Evolutionary conservation across 2,888 invertebrate species (phyloP).

Genomic region (Acrocera orbiculus): DNA sequence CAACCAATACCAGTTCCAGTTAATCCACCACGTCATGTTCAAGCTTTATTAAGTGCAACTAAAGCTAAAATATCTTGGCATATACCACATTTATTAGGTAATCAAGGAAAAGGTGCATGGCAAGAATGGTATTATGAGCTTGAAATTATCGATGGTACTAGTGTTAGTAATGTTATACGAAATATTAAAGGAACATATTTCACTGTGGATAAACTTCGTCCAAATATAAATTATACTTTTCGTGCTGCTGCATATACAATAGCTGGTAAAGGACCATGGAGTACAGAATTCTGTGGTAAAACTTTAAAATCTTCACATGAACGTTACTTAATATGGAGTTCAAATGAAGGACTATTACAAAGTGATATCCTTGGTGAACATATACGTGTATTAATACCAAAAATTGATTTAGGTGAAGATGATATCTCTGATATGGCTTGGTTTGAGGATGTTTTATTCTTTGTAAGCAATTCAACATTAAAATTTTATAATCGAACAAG

Average conservation of each 20-base stretch:
- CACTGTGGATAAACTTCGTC: slow-evolving; percentile 49
- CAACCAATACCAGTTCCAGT: slow-evolving; percentile 67
- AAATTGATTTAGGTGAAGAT: slow-evolving; percentile 38
- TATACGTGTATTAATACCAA: slow-evolving; percentile 48
- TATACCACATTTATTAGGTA: slow-evolving; percentile 54
- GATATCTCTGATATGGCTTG: slow-evolving; percentile 57
- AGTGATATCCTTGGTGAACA: slow-evolving; percentile 70
- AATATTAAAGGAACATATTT: slow-evolving; percentile 41
- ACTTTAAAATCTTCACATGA: slow-evolving; percentile 38
- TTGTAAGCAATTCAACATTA: slow-evolving; percentile 55
- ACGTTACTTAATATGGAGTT: slow-evolving; percentile 48
- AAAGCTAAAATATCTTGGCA: slow-evolving; percentile 69
- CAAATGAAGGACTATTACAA: slow-evolving; percentile 53
- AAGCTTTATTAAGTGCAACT: slow-evolving; percentile 61
- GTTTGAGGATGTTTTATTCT: slow-evolving; percentile 54
- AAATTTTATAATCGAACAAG: slow-evolving; percentile 51
- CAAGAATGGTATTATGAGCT: slow-evolving; percentile 26
- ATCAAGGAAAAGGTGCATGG: slow-evolving; percentile 52
- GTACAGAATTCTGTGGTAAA: slow-evolving; percentile 52
- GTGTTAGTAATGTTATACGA: slow-evolving; percentile 21
- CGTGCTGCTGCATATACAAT: slow-evolving; percentile 62
- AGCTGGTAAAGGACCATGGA: slow-evolving; percentile 65
- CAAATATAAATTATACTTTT: slow-evolving; percentile 58
- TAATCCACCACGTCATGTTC: slow-evolving; percentile 59
- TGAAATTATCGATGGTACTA: slow-evolving; percentile 26